Conservation (phyloP, 1,140 invertebrate species). For the Atta cephalotes region DNA sequence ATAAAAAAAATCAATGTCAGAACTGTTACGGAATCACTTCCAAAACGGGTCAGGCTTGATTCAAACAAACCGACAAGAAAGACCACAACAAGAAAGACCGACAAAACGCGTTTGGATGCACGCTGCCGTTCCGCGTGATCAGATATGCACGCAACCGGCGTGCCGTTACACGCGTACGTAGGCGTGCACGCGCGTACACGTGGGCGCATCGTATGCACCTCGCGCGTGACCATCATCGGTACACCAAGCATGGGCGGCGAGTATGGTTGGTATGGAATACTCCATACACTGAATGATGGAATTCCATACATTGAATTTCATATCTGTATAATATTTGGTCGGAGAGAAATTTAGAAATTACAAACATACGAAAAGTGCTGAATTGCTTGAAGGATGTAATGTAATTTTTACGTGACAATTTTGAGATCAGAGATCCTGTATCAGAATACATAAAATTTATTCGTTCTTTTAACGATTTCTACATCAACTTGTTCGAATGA, state of each 20-base stretch:
- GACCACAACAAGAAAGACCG: conserved; percentile 2
- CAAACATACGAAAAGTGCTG: no score
- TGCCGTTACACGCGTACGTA: conserved; percentile 47
- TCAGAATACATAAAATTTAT: no score
- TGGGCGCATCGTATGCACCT: conserved; percentile 12
- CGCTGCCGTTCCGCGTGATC: conserved; percentile 80
- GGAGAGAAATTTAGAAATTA: no score
- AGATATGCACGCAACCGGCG: conserved; percentile 77
- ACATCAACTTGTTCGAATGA: no score
- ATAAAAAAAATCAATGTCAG: not conserved
- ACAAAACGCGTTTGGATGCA: conserved; percentile 74
- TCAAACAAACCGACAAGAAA: not conserved
- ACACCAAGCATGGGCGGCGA: not conserved
- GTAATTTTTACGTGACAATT: no score
- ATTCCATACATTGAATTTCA: no score
- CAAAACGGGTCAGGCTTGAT: not conserved
- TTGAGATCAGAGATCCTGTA: no score
- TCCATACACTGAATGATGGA: no score
- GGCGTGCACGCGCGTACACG: conserved; percentile 48
- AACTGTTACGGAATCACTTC: not conserved
- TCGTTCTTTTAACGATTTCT: no score
- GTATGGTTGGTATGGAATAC: no score
- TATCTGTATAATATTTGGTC: no score
- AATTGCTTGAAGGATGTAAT: no score
- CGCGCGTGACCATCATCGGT: conserved; percentile 43